Evolutionary conservation across 2,797 vertebrate species (phyloP).

Genomic region (Hybognathus amarus): DNA sequence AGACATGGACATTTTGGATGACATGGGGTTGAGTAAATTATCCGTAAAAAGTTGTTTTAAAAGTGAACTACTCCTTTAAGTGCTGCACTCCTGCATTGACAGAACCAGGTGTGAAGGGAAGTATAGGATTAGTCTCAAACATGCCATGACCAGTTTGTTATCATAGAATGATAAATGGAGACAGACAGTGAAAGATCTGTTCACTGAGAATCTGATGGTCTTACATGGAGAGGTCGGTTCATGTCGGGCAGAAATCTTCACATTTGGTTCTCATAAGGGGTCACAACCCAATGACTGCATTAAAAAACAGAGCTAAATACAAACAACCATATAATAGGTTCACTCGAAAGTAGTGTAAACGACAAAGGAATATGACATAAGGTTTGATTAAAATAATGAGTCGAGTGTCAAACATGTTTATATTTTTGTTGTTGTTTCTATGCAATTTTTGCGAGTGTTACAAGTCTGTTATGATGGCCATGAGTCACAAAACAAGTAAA

Average conservation of each 20-base stretch:
- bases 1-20: too few relatives aligned
- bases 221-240: not conserved
- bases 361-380: not conserved
- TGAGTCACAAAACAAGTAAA: not conserved
- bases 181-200: not conserved
- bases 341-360: not conserved
- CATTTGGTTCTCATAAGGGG: not conserved
- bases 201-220: not conserved
- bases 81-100: not conserved
- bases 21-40: too few relatives aligned
- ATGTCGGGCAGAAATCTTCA: not conserved
- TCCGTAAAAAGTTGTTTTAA: too few relatives aligned
- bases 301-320: not conserved
- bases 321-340: not conserved
- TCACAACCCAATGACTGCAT: not conserved
- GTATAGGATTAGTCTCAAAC: slow-evolving; percentile 8
- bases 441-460: not conserved
- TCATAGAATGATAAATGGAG: not conserved
- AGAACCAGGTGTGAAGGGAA: not conserved
- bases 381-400: not conserved
- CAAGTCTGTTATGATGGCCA: not conserved
- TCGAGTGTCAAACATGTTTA: not conserved
- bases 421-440: not conserved
- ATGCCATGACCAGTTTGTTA: not conserved
- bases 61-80: not conserved